Evolutionary conservation across 2,888 invertebrate genomes (phyloP), one percentile per base, ranked within the genome.

Genomic region (Lissocephala sabroskyi): DNA sequence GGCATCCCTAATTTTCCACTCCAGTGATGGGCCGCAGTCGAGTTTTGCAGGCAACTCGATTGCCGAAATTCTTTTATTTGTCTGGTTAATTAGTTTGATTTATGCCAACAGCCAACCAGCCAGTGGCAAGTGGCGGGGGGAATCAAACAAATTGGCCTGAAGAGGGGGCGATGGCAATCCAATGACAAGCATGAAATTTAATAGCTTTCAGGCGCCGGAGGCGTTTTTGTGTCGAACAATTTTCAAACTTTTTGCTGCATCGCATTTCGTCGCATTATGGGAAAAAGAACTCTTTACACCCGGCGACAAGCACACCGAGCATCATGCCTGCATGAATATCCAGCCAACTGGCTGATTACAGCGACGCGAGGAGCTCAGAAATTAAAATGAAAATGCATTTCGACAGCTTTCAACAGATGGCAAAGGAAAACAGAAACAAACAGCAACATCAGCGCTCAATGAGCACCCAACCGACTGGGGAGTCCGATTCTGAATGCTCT

Each of bases 351-450:
- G n/a, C 30, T 30, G 30, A 30, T 30, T 30, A 30, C 30, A 11
- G 30, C 11, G n/a, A 30, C 3, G 23, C 4, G 4, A 23, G 23
- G 23, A 23, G 23, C 23, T 23, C 23, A 23, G 23, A 23, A 30
- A 30, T 30, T 30, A 30, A n/a, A 30, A 30, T 30, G 30, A 30
- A 30, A 30, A 30, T 30, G 30, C 30, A 30, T 33, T 33, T 33
- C 13, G 13, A 16, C 4, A 2, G 33, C 16, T 14, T 14, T 5
- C 33, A 14, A n/a, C 14, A 33, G 14, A 33, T 5, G 16, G 33
- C 13, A 14, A 33, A 14, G 3, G 16, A 33, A 30, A 30, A n/a
- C 9, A 30, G n/a, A 4, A 7, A 30, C 30, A 30, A 11, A 30
- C 3, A 30, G 23, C 23, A 23, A 23, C 7, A 7, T 5, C 23